These are phyloP conservation scores for Limenitis camilla DNA, from an alignment of 2,888 invertebrate species.

Conservation along the genomic window DNA sequence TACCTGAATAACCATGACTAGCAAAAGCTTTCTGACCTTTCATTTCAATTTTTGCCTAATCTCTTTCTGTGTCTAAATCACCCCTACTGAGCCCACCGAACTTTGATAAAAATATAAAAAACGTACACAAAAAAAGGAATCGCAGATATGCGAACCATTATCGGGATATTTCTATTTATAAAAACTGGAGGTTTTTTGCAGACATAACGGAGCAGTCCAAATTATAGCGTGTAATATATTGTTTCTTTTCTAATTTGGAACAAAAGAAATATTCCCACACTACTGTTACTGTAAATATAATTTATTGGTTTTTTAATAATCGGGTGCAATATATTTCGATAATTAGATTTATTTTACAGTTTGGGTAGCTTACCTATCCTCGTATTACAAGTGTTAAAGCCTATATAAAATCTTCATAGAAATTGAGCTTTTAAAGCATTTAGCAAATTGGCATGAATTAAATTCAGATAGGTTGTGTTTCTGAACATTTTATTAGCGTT, in stretches of 20 bases:
- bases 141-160: conserved; percentile 66
- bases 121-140: conserved; percentile 48
- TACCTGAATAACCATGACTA: conserved; percentile 15
- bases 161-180: conserved; percentile 40
- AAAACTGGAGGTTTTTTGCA: conserved; percentile 39
- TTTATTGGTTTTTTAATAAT: background rate
- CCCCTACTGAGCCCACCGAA: conserved; percentile 61
- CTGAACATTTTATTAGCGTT: too few species aligned
- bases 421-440: too few species aligned
- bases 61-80: conserved; percentile 26
- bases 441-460: too few species aligned
- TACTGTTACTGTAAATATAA: conserved; percentile 28
- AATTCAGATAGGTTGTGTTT: too few species aligned
- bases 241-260: conserved; percentile 43
- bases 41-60: conserved; percentile 13
- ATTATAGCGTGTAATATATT: conserved; percentile 70
- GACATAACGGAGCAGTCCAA: conserved; percentile 59
- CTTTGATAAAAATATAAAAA: conserved; percentile 50
- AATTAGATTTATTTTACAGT: too few species aligned
- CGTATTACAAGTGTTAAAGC: too few species aligned
- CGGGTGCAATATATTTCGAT: background rate
- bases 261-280: conserved; percentile 56
- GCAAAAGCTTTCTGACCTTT: conserved; percentile 9
- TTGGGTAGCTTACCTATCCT: too few species aligned
- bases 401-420: too few species aligned